Evolutionary conservation across 2,113 vertebrate species (phyloP).

Genomic region (Condylura cristata): DNA sequence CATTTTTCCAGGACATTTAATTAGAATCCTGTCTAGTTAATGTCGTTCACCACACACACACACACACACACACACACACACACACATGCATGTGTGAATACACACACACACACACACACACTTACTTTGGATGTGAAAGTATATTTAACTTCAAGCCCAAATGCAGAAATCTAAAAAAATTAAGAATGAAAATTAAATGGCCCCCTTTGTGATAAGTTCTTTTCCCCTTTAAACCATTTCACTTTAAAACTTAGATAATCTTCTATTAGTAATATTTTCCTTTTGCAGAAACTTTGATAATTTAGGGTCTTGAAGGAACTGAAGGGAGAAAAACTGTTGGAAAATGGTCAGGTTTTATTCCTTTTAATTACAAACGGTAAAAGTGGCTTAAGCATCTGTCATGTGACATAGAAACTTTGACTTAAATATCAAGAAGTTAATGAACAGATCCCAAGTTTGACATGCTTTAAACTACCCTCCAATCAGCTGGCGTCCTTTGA

Average conservation of each 20-base stretch:
- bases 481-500: background rate
- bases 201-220: background rate
- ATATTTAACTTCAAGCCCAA: background rate
- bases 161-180: background rate
- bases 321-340: background rate
- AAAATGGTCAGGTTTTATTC: background rate
- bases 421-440: background rate
- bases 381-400: background rate
- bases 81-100: background rate
- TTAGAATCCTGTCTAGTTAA: constrained; percentile 54
- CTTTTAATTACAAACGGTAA: background rate
- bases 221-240: background rate
- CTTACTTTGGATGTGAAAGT: background rate
- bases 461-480: background rate
- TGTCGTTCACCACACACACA: background rate
- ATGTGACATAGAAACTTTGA: background rate
- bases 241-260: constrained; percentile 5
- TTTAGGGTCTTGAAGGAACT: constrained; percentile 9
- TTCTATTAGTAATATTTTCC: constrained; percentile 9
- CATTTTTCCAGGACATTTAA: constrained; percentile 50
- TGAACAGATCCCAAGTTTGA: background rate
- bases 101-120: background rate
- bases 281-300: constrained; percentile 1
- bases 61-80: background rate
- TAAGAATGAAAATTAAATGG: constrained; percentile 16